Conservation (phyloP, 2,888 invertebrate genomes). For the Habroteleia sp. region DNA sequence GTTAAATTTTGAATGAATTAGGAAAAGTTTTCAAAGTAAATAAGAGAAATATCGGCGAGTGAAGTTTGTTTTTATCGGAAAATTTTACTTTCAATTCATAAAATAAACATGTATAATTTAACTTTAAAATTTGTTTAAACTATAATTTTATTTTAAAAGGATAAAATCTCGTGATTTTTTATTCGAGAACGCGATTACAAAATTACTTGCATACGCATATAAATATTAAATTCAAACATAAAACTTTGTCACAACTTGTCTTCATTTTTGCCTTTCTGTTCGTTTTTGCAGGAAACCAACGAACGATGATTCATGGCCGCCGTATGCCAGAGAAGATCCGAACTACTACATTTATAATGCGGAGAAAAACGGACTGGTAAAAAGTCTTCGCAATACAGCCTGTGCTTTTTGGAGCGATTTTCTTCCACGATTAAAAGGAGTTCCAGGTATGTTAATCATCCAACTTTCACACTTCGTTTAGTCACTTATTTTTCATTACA, state of each 20-base stretch:
- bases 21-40: no score
- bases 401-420: constrained; percentile 99
- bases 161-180: no score
- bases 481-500: no score
- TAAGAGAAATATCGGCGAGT: no score
- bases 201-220: constrained; percentile 7
- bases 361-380: constrained; percentile 86
- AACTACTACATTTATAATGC: constrained; percentile 95
- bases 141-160: no score
- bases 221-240: constrained; percentile 25
- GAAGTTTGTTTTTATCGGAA: no score
- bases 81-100: no score
- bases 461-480: constrained; percentile 17
- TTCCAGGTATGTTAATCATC: constrained; percentile 82
- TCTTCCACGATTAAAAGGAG: constrained; percentile 92
- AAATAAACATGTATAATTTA: no score
- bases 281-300: constrained; percentile 81
- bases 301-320: constrained; percentile 90
- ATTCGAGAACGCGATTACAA: no score
- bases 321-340: constrained; percentile 91
- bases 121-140: no score
- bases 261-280: constrained; percentile 10
- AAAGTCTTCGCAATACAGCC: constrained; percentile 90
- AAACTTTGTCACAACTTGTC: constrained; percentile 10
- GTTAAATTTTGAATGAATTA: no score